Evolutionary conservation across 2,888 invertebrate species (phyloP).

Genomic region (Aphidius colemani): DNA sequence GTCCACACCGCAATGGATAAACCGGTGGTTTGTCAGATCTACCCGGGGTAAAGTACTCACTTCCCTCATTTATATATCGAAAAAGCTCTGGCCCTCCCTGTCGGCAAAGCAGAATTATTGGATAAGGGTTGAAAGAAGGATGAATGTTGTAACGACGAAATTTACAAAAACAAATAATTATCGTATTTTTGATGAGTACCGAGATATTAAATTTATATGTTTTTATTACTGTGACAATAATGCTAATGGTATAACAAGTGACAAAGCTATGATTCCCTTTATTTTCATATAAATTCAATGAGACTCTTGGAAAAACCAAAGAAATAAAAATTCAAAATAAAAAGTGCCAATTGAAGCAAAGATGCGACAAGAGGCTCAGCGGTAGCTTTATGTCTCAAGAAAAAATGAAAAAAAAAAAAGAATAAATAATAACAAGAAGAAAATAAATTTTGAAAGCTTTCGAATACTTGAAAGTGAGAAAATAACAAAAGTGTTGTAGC

Average conservation of each 20-base stretch:
- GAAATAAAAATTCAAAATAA: not conserved
- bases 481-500: conserved; percentile 10
- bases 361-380: conserved; percentile 7
- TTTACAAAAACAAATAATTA: not conserved
- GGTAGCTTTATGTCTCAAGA: too few species aligned
- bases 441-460: not conserved
- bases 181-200: too few species aligned
- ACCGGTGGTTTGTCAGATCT: conserved; percentile 39
- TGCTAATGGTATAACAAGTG: too few species aligned
- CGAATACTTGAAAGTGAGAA: not conserved
- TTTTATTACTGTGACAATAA: too few species aligned
- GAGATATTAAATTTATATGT: too few species aligned
- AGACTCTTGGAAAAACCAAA: not conserved
- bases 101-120: conserved; percentile 36
- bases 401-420: too few species aligned
- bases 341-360: not conserved
- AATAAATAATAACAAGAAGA: too few species aligned
- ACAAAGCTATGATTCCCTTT: too few species aligned
- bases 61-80: not conserved
- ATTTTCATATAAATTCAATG: too few species aligned
- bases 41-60: conserved; percentile 28
- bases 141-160: not conserved
- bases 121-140: not conserved
- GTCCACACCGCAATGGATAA: conserved; percentile 54
- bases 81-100: conserved; percentile 28